Evolutionary conservation across 2,888 invertebrate genomes (phyloP).

Genomic region (Hirtodrosophila cameraria): DNA sequence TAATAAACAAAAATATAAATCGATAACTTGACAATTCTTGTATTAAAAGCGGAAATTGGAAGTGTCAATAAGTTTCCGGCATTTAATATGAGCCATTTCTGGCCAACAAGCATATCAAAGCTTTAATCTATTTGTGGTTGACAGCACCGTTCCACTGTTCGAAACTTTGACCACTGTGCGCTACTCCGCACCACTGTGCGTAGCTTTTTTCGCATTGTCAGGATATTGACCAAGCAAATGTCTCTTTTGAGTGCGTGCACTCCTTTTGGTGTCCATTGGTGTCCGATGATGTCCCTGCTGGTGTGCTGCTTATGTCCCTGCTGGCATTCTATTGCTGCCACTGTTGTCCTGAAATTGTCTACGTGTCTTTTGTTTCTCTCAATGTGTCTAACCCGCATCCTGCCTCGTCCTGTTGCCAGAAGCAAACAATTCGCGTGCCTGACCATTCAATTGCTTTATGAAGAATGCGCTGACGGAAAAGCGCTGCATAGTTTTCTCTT

Average conservation of each 20-base stretch:
- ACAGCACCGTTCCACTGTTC: slow-evolving; percentile 12
- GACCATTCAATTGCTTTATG: slow-evolving; percentile 52
- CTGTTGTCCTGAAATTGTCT: slow-evolving; percentile 53
- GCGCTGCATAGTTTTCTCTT: slow-evolving; percentile 47
- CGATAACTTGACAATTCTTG: no score
- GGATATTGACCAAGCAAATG: slow-evolving; percentile 56
- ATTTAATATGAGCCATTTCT: not conserved
- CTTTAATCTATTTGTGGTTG: slow-evolving; percentile 5
- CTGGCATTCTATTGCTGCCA: slow-evolving; percentile 26
- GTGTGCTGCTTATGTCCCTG: slow-evolving; percentile 40
- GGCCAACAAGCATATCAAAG: no score
- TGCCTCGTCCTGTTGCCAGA: not conserved
- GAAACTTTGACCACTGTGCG: slow-evolving; percentile 13
- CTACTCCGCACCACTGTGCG: no score
- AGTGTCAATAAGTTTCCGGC: not conserved
- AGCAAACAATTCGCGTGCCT: slow-evolving; percentile 51
- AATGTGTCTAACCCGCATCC: not conserved
- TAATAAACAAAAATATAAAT: no score
- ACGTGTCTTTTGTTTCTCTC: slow-evolving; percentile 68
- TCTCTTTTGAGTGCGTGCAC: slow-evolving; percentile 56
- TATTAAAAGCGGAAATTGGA: no score
- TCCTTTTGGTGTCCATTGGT: not conserved
- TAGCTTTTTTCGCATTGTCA: slow-evolving; percentile 10
- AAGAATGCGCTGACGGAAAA: slow-evolving; percentile 56
- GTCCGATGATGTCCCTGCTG: slow-evolving; percentile 6